Conservation (phyloP, 2,888 invertebrate genomes). For the Mesorhabditis spiculigera region DNA sequence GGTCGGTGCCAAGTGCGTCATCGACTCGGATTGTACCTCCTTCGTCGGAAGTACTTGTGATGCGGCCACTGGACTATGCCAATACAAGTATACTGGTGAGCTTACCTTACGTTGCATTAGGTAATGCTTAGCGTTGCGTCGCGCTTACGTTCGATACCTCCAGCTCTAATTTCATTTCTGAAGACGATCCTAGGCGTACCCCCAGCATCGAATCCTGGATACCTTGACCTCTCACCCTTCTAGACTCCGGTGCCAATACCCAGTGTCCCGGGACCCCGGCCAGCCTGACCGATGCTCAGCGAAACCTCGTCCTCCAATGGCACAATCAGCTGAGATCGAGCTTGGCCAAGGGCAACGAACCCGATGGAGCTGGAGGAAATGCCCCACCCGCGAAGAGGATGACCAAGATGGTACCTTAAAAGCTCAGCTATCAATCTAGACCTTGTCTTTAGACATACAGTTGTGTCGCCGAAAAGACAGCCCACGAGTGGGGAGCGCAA, state of each 20-base stretch:
- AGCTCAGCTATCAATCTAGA: neutral
- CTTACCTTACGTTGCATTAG: too few species aligned
- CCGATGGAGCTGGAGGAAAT: neutral
- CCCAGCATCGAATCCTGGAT: too few species aligned
- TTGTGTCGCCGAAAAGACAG: neutral
- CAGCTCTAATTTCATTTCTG: too few species aligned
- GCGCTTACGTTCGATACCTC: too few species aligned
- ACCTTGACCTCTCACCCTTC: neutral
- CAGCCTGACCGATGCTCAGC: neutral
- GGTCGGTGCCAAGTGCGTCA: neutral
- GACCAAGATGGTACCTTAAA: neutral
- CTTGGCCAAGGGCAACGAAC: neutral
- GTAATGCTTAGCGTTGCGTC: too few species aligned
- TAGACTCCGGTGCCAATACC: neutral
- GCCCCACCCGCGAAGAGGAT: neutral
- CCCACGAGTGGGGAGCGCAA: neutral
- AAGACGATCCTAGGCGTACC: neutral
- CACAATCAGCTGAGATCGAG: slow-evolving; percentile 5
- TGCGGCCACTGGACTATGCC: neutral
- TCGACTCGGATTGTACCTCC: neutral
- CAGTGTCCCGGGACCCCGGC: neutral
- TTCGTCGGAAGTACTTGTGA: slow-evolving; percentile 2
- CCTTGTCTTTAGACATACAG: neutral
- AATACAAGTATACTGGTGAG: slow-evolving; percentile 1
- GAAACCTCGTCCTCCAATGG: slow-evolving; percentile 2